Percentiles rank a stretch among this genome's conserved stretches.
Conservation (phyloP, 1,140 invertebrate species). For the Proctacanthus coquilletti region DNA sequence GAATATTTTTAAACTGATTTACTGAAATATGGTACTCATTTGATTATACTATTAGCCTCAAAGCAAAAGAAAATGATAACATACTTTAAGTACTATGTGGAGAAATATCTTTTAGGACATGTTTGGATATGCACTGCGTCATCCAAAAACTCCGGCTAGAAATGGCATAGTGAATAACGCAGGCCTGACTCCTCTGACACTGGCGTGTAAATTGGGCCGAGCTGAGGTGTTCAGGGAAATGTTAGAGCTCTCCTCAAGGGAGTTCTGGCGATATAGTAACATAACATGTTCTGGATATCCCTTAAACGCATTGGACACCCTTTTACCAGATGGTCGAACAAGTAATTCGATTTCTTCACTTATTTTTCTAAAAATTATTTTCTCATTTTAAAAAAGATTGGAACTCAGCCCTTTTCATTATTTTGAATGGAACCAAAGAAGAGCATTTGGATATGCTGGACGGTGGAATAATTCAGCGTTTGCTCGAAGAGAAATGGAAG, state of each 20-base stretch:
- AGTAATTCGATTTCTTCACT: too few species aligned
- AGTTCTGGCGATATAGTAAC: constrained; percentile 98
- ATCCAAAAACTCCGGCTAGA: constrained; percentile 81
- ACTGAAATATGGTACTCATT: too few species aligned
- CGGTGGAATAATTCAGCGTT: constrained; percentile 90
- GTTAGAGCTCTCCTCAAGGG: constrained; percentile 86
- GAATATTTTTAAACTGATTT: too few species aligned
- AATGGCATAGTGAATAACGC: constrained; percentile 75
- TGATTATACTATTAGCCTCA: too few species aligned
- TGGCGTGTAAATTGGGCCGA: constrained; percentile 89
- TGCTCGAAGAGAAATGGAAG: constrained; percentile 99
- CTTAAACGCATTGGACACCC: constrained; percentile 87
- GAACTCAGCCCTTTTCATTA: constrained; percentile 96
- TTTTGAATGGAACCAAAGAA: constrained; percentile 90
- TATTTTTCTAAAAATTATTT: too few species aligned
- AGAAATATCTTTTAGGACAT: constrained; percentile 77
- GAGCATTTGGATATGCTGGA: constrained; percentile 98
- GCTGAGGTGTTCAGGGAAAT: constrained; percentile 95
- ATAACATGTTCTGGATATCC: constrained; percentile 98
- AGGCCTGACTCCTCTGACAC: constrained; percentile 87
- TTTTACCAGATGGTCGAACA: constrained; percentile 82
- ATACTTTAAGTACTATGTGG: not conserved
- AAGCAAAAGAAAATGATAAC: too few species aligned
- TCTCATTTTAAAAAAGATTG: too few species aligned
- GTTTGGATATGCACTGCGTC: constrained; percentile 93